Base-by-base conservation (phyloP, 2,797 vertebrate species). In the Micropoecilia bifurca region DNA sequence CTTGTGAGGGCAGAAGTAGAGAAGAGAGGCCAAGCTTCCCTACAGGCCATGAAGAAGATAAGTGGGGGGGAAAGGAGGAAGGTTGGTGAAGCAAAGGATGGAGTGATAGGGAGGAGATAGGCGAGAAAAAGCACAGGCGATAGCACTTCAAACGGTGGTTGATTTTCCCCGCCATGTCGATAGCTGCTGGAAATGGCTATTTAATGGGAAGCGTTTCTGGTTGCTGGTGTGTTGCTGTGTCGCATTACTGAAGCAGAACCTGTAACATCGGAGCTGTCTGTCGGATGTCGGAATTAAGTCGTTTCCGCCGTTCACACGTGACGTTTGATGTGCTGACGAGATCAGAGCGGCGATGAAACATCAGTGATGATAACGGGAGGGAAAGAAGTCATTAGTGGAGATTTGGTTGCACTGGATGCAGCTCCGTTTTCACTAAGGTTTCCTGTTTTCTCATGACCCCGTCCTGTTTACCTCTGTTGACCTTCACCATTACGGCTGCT, bases 111-210 rank as follows among this genome's bases (percentile, higher is more conserved):
- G 66, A 8, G 66, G 85, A 10, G 66, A 90, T 87, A 81, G 88
- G 81, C 86, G 83, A 87, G 83, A 87, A 87, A 80, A 78, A 87
- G 85, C 84, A 75, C 85, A 80, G 83, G 85, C 73, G 87, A 89
- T 88, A 83, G 20, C 39, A 92, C 91, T 92, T 93, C 91, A 92
- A 92, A 93, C 85, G 78, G 59, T 63, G 84, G 82, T 69, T 85
- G 89, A 91, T 91, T 88, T 53, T 83, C 66, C 79, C 71, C 28
- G 55, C 76, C 36, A n/a, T 6, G 28, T 83, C 4, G 22, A 82
- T 75, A 74, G 79, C 88, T 76, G 82, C 82, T 79, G 76, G 88
- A 87, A 92, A 92, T 83, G 30, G 74, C 46, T 10, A 20, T 87
- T 92, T 85, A 89, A 87, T 88, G 82, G 80, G 85, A 86, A 75